Base-by-base conservation (phyloP, 2,113 vertebrate genomes). In the Potamarius usumacintae region DNA sequence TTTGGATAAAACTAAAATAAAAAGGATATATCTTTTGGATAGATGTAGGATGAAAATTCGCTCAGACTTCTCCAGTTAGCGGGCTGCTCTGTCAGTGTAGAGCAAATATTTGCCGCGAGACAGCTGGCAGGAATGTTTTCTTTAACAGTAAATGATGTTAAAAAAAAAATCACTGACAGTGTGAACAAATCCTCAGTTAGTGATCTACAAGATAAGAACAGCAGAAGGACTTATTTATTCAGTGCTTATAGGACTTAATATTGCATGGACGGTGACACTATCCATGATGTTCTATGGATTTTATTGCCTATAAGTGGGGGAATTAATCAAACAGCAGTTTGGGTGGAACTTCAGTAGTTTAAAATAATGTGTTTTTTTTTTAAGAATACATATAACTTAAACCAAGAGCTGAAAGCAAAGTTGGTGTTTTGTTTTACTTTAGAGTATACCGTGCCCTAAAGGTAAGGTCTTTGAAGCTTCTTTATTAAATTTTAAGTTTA, bases 101-200 rank as follows among this genome's bases (percentile, higher is more conserved):
- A 80, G 63, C 63, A 90, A 88, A 90, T 88, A 90, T 86, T 86
- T 83, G 84, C 27, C 58, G 74, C 20, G 42, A 6, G 34, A 86
- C 60, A 77, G 85, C 80, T 83, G 80, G 18, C 17, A 79, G 81
- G 82, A 57, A 53, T 89, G 84, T 27, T 78, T 81, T 86, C 83
- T 84, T 72, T 89, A 78, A 65, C 20, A 60, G 71, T 79, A 69
- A 42, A 48, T 63, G 25, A 42, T 50, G 27, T 60, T 86, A 2
- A 85, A 20, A 27, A 86, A 52, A 62, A 84, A 85, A 76, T 60
- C 72, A 63, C 84, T 85, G 84, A 77, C 42, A 50, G 2, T 63
- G 77, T 34, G 71, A 65, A 71, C 30, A 48, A 80, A 58, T 50
- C n/a, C 62, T 55, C 62, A 65, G 58, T 69, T 69, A 53, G 60